These are phyloP conservation scores for Tretioscincus oriximinensis DNA, from an alignment of 2,113 vertebrate genomes.

Conservation along the genomic window DNA sequence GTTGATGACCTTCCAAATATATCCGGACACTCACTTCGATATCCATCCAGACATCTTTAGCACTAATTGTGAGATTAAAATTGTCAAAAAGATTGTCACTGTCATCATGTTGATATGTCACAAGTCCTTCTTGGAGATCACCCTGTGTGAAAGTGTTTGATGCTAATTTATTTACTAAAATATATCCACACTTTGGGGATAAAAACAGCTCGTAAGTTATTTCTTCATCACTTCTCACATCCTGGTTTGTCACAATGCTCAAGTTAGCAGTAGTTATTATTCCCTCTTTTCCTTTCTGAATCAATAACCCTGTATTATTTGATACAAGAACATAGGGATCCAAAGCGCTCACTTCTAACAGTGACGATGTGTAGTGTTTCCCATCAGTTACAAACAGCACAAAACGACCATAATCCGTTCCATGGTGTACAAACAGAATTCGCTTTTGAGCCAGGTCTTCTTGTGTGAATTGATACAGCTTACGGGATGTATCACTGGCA, in stretches of 20 bases:
- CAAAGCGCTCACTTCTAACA: conserved; percentile 83
- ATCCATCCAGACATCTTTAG: conserved; percentile 67
- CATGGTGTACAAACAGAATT: conserved; percentile 82
- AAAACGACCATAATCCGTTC: conserved; percentile 79
- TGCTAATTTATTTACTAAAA: conserved; percentile 68
- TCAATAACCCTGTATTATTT: conserved; percentile 84
- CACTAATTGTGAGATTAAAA: conserved; percentile 79
- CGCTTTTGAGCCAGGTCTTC: conserved; percentile 77
- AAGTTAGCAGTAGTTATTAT: conserved; percentile 76
- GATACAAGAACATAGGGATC: conserved; percentile 77
- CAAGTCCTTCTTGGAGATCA: conserved; percentile 74
- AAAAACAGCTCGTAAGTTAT: conserved; percentile 70
- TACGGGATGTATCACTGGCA: conserved; percentile 76
- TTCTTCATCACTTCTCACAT: conserved; percentile 77
- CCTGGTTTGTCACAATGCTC: conserved; percentile 83
- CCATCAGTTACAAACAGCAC: conserved; percentile 90
- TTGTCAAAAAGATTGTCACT: conserved; percentile 74
- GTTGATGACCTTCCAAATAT: conserved; percentile 82
- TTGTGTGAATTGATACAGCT: conserved; percentile 86
- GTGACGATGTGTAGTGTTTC: conserved; percentile 80
- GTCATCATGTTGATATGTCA: conserved; percentile 80
- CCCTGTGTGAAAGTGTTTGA: conserved; percentile 76
- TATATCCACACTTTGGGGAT: conserved; percentile 75
- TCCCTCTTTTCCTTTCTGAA: conserved; percentile 79
- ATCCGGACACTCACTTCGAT: conserved; percentile 73